Base-by-base conservation (phyloP, 2,113 vertebrate species). In the Odobenus rosmarus region DNA sequence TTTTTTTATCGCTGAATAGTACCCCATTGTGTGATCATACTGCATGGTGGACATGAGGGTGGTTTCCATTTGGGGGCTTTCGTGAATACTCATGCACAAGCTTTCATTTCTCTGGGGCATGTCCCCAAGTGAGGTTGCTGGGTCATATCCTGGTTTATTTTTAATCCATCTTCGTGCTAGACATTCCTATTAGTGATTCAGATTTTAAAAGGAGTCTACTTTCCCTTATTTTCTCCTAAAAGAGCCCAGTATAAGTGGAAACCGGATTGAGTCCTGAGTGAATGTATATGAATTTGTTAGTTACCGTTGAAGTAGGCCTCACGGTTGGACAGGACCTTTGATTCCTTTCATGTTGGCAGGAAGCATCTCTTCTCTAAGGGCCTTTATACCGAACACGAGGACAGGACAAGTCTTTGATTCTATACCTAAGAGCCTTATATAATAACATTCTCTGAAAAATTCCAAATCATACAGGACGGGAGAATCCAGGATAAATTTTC, bases 311-410 rank as follows among this genome's bases (percentile, higher is more conserved):
- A 93, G 31, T 76, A 26, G 88, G 11, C 16, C 69, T 94, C 85
- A 69, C 49, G 39, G 93, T 91, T 87, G 77, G 85, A 76, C 69
- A 88, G 67, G 85, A 55, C 94, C 76, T 95, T 55, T 61, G 23
- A 51, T 80, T 81, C 84, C 81, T 90, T 95, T 92, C 88, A 49
- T 92, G 77, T 82, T 71, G 69, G 55, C 81, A 92, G 81, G 80
- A 95, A 72, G 59, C 80, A 87, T 93, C 42, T 88, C 79, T 84
- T 87, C 61, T 59, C 77, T 76, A 51, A 82, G 36, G 72, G 88
- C 59, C 72, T 96, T 87, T 77, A 80, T 80, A 31, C 80, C 16
- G n/a, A 82, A 88, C 90, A 23, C 31, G 46, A 55, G 79, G 69
- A 69, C 64, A 89, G 89, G 46, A 67, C 49, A 82, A 64, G 36